Evolutionary conservation across 2,888 invertebrate genomes (phyloP).

Genomic region (Incurvaria masculella): DNA sequence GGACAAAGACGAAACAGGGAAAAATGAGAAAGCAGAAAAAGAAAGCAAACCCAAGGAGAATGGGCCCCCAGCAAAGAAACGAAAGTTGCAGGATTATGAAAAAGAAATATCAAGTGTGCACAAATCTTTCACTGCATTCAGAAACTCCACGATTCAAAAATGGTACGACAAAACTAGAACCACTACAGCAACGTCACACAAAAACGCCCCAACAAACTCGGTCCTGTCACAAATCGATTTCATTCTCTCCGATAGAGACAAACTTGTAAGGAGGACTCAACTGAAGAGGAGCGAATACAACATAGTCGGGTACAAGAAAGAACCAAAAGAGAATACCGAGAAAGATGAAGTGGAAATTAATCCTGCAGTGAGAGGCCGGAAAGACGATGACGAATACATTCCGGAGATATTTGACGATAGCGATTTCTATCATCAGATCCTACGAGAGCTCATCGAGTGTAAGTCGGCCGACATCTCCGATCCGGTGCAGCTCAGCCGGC

Average conservation of each 20-base stretch:
- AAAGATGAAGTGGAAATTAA: slow-evolving; percentile 23
- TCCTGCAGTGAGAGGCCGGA: slow-evolving; percentile 26
- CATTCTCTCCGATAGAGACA: slow-evolving; percentile 71
- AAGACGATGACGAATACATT: slow-evolving; percentile 61
- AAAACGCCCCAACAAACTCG: slow-evolving; percentile 59
- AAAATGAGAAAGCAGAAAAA: slow-evolving; percentile 20
- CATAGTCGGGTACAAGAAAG: slow-evolving; percentile 58
- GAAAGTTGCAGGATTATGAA: slow-evolving; percentile 59
- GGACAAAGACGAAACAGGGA: slow-evolving; percentile 32
- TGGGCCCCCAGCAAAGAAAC: slow-evolving; percentile 32
- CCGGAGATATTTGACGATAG: slow-evolving; percentile 93
- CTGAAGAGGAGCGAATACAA: slow-evolving; percentile 71
- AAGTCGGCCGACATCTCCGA: slow-evolving; percentile 82
- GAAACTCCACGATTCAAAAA: slow-evolving; percentile 82
- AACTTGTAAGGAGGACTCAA: slow-evolving; percentile 76
- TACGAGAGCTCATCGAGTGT: slow-evolving; percentile 89
- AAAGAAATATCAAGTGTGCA: slow-evolving; percentile 55
- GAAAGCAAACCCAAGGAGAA: slow-evolving; percentile 17
- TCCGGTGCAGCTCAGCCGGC: slow-evolving; percentile 81
- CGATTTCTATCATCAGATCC: slow-evolving; percentile 93
- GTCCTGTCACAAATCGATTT: slow-evolving; percentile 81
- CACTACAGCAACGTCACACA: slow-evolving; percentile 61
- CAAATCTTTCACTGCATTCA: slow-evolving; percentile 60
- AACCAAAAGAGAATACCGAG: slow-evolving; percentile 18
- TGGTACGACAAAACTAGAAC: slow-evolving; percentile 94